Evolutionary conservation across 2,113 vertebrate genomes (phyloP).

Genomic region (Puntigrus tetrazona): DNA sequence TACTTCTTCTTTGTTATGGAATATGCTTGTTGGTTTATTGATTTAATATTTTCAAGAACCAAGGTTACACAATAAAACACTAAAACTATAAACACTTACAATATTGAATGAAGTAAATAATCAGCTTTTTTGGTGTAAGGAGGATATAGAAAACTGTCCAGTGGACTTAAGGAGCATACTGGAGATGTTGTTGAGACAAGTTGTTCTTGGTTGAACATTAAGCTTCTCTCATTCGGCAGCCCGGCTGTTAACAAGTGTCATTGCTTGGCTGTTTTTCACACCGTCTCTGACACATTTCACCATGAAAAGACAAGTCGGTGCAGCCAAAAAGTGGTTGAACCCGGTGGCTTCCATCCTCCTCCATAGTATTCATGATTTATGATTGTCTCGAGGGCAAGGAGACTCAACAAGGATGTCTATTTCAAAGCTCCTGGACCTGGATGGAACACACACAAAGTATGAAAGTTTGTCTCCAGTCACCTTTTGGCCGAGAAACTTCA

Average conservation of each 20-base stretch:
- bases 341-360: not conserved
- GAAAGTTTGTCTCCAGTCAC: slow-evolving; percentile 17
- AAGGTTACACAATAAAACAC: too few species aligned
- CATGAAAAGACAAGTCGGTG: slow-evolving; percentile 4
- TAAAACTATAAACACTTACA: too few species aligned
- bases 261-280: not conserved
- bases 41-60: too few species aligned
- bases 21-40: too few species aligned
- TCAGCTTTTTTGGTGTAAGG: too few species aligned
- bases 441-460: slow-evolving; percentile 5
- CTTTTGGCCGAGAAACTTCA: slow-evolving; percentile 7
- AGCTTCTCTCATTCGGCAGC: not conserved
- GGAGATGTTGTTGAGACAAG: not conserved
- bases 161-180: not conserved
- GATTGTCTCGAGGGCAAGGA: slow-evolving; percentile 36
- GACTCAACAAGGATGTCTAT: slow-evolving; percentile 22
- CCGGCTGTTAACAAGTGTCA: not conserved
- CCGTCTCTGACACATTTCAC: slow-evolving; percentile 16
- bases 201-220: not conserved
- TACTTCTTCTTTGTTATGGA: too few species aligned
- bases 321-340: slow-evolving; percentile 1
- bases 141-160: not conserved
- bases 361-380: slow-evolving; percentile 36
- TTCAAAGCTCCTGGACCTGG: not conserved
- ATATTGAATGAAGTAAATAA: too few species aligned